Evolutionary conservation across 2,113 vertebrate species (phyloP), one percentile per base, ranked within the genome.

Genomic region (Gambusia holbrooki): DNA sequence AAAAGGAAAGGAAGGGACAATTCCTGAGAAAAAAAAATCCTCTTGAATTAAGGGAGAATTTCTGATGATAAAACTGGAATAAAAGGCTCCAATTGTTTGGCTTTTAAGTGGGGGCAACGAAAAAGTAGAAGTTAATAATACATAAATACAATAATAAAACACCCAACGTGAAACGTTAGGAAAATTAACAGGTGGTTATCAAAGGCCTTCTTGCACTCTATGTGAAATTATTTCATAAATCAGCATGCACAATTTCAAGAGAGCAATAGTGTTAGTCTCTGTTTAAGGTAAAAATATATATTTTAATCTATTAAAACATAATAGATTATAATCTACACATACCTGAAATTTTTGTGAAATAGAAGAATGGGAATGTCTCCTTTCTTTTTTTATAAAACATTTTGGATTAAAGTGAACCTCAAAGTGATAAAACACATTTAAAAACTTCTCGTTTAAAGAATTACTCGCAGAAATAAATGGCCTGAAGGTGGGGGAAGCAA

Each of bases 401-500:
- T 58, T 58, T 25, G 10, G 51, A 58, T 58, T 10, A 58, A n/a
- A 58, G 22, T 58, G 17, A 58, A 25, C 22, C 25, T 9, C 10
- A 58, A n/a, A 54, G 7, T n/a, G 22, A 58, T 11, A n/a, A 58
- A n/a, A 48, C 4, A 19, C 19, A 54, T 30, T 30, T 30, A 25
- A 25, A 45, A 45, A 45, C 45, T 58, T 17, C 2, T 58, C 7
- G 25, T 58, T n/a, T n/a, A 58, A 54, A 54, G 15, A 19, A 54
- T 81, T 79, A 91, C 92, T 85, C 79, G 84, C 88, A 87, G 70
- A 81, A 76, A 88, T 72, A 90, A 82, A 73, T 54, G 66, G 25
- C n/a, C 22, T 58, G 3, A 58, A 58, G 3, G 51, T 54, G 51
- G 19, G 4, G 51, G 51, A 12, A n/a, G 25, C 25, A 58, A 25